Evolutionary conservation across 2,888 invertebrate genomes (phyloP), one percentile per base, ranked within the genome.

Genomic region (Meandrusa payeni): DNA sequence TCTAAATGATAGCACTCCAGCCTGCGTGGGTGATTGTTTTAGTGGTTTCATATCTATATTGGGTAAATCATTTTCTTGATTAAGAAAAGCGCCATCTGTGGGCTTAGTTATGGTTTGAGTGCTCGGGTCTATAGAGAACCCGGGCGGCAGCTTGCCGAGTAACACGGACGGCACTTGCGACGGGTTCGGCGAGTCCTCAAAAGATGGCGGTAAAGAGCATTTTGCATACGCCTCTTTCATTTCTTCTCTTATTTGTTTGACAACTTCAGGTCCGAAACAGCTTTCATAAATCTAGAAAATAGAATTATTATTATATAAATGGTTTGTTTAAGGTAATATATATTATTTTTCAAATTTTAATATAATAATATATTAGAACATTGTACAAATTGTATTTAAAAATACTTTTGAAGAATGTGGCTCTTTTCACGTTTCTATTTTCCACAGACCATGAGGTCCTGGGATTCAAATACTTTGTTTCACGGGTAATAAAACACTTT

Each of bases 211-310:
- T 56, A 86, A 59, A 22, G 91, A 89, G 56, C 93, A 92, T 76
- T 92, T 92, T 26, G 89, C 77, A 51, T 91, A 91, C 0, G 93
- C 92, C 9, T 89, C 88, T 65, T 91, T 91, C 87, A 92, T 90
- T 74, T 92, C 93, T 67, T 89, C 89, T 23, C 92, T 82, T 29
- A 92, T 91, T 79, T 92, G 91, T 60, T 91, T 91, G 2, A 92
- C 89, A 1, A 92, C 91, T 59, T 92, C 91, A 1, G 89, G 82
- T 0, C 93, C 92, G 51, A 92, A 92, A 62, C 93, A 93, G 58
- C 92, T 92, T 73, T 93, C 92, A 60, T 92, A 92, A 55, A 93
- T 92, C 92, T 92, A 69, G 23, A 71, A 66, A 20, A 9, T n/a
- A 26, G 13, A 27, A 20, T 5, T n/a, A 19, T 11, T 15, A 36